Percentiles rank a stretch among this genome's conserved stretches.
phyloP scores from a whole-genome alignment of 2,113 vertebrate genomes.

The Phalacrocorax pelagicus region DNA sequence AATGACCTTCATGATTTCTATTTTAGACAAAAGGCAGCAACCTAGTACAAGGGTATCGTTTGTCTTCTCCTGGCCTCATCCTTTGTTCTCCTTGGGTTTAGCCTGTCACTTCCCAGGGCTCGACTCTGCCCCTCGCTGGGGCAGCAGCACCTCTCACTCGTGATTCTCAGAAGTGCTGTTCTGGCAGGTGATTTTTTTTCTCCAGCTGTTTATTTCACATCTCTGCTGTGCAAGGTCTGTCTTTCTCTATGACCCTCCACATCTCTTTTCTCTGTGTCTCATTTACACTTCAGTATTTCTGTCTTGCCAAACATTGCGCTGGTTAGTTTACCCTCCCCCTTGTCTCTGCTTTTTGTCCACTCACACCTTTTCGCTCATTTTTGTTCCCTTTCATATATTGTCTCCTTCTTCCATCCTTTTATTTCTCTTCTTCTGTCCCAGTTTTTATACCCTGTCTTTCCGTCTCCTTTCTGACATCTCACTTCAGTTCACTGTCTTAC shows the following conservation, averaged over 20 bases:
- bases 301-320: neutral
- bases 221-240: neutral
- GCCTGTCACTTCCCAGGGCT: neutral
- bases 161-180: neutral
- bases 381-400: neutral
- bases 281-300: neutral
- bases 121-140: neutral
- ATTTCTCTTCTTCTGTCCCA: neutral
- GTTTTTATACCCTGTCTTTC: neutral
- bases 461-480: neutral
- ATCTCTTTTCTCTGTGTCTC: neutral
- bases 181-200: neutral
- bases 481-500: neutral
- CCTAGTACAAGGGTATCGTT: neutral
- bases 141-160: neutral
- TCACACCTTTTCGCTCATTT: neutral
- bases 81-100: conserved; percentile 26
- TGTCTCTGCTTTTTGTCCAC: neutral
- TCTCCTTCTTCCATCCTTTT: neutral
- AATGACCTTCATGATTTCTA: neutral
- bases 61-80: neutral
- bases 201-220: neutral
- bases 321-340: neutral
- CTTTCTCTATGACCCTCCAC: neutral
- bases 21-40: neutral